Conservation (phyloP, 2,797 vertebrate species). For the Podargus strigoides region DNA sequence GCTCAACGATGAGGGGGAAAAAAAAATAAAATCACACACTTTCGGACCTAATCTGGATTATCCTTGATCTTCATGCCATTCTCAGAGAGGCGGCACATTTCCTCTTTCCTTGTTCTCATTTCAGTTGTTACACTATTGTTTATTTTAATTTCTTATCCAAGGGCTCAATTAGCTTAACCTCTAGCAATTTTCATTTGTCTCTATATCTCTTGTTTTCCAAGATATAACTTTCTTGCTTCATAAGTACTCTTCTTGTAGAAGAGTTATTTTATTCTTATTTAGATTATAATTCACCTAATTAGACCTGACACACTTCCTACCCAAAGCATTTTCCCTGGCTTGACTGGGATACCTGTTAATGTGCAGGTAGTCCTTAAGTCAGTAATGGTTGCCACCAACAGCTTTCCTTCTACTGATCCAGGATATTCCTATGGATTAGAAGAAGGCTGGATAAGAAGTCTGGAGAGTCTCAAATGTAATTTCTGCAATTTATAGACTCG, state of each 20-base stretch:
- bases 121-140: background rate
- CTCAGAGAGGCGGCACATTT: background rate
- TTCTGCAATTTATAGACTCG: background rate
- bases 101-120: constrained; percentile 30
- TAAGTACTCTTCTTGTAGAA: background rate
- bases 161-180: background rate
- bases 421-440: background rate
- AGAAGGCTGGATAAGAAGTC: background rate
- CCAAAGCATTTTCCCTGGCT: background rate
- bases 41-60: background rate
- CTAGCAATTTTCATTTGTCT: background rate
- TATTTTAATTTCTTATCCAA: background rate
- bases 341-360: background rate
- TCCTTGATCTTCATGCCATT: background rate
- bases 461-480: background rate
- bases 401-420: background rate
- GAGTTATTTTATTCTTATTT: background rate
- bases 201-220: background rate
- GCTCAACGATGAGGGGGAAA: background rate
- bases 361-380: background rate
- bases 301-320: background rate
- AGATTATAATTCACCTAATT: background rate
- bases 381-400: background rate
- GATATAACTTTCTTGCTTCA: background rate
- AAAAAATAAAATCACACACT: background rate